These are phyloP conservation scores for Drosophila lutescens DNA, from an alignment of 2,888 invertebrate genomes.

Conservation along the genomic window DNA sequence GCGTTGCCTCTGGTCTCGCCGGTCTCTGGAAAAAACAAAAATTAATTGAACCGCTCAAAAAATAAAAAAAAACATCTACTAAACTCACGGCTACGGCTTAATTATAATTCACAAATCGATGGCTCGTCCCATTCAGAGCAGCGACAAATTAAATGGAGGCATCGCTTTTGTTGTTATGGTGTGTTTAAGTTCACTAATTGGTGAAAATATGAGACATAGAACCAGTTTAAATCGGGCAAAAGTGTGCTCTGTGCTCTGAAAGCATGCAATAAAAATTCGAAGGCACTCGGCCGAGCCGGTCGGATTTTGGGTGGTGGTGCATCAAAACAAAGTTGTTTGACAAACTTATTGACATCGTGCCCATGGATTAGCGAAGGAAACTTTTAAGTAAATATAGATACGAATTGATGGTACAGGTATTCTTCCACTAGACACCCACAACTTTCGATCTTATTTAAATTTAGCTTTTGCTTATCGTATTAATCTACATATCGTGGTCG, in stretches of 20 bases:
- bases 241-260: slow-evolving; percentile 42
- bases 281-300: neutral
- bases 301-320: slow-evolving; percentile 3
- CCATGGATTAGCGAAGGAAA: slow-evolving; percentile 37
- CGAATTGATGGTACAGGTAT: neutral
- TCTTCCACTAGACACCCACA: slow-evolving; percentile 15
- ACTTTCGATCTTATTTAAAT: neutral
- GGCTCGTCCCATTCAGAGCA: slow-evolving; percentile 24
- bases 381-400: slow-evolving; percentile 13
- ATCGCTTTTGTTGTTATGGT: slow-evolving; percentile 15
- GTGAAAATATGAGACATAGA: slow-evolving; percentile 32
- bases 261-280: slow-evolving; percentile 22
- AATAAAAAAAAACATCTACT: slow-evolving; percentile 15
- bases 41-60: slow-evolving; percentile 32
- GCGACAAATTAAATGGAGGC: slow-evolving; percentile 38
- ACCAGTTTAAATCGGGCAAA: slow-evolving; percentile 41
- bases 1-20: slow-evolving; percentile 8
- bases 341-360: slow-evolving; percentile 22
- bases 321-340: slow-evolving; percentile 32
- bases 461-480: neutral
- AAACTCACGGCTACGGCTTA: slow-evolving; percentile 37
- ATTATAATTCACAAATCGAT: slow-evolving; percentile 45
- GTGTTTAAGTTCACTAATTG: slow-evolving; percentile 36
- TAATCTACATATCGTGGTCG: slow-evolving; percentile 9
- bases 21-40: slow-evolving; percentile 15